These are phyloP conservation scores for Dendrolimus punctatus DNA, from an alignment of 1,140 invertebrate species.

Conservation along the genomic window DNA sequence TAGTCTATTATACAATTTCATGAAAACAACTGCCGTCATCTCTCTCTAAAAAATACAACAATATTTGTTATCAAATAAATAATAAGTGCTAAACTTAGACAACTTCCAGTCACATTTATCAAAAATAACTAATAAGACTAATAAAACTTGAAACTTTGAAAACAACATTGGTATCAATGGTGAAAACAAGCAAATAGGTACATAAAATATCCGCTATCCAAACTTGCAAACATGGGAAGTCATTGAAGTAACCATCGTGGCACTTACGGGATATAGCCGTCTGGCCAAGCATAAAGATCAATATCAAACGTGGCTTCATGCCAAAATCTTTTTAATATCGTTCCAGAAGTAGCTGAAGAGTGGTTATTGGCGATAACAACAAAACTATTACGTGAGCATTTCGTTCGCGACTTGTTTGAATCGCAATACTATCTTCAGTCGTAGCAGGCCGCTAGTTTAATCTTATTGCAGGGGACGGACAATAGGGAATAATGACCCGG, in stretches of 20 bases:
- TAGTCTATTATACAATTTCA: too few species aligned
- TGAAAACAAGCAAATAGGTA: constrained; percentile 40
- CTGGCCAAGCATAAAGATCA: constrained; percentile 67
- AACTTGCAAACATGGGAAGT: constrained; percentile 65
- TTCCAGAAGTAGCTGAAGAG: constrained; percentile 57
- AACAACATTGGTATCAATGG: constrained; percentile 26
- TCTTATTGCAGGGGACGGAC: constrained; percentile 47
- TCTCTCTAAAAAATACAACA: too few species aligned
- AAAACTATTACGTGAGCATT: constrained; percentile 61
- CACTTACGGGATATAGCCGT: constrained; percentile 61
- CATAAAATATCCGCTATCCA: constrained; percentile 44
- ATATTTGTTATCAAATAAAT: too few species aligned
- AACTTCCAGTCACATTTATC: too few species aligned
- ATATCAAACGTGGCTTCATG: constrained; percentile 61
- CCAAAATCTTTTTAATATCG: constrained; percentile 71
- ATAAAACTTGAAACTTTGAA: too few species aligned
- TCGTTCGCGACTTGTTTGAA: constrained; percentile 39
- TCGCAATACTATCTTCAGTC: constrained; percentile 42
- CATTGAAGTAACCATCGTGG: constrained; percentile 63
- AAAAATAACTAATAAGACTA: too few species aligned
- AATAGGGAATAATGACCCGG: constrained; percentile 51
- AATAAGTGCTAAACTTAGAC: too few species aligned
- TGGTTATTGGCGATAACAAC: constrained; percentile 63
- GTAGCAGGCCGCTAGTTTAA: constrained; percentile 44
- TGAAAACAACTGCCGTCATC: too few species aligned